Percentiles rank a stretch among this genome's conserved stretches.
Evolutionary conservation across 2,888 invertebrate genomes (phyloP).

Genomic region (Melanotus villosus): DNA sequence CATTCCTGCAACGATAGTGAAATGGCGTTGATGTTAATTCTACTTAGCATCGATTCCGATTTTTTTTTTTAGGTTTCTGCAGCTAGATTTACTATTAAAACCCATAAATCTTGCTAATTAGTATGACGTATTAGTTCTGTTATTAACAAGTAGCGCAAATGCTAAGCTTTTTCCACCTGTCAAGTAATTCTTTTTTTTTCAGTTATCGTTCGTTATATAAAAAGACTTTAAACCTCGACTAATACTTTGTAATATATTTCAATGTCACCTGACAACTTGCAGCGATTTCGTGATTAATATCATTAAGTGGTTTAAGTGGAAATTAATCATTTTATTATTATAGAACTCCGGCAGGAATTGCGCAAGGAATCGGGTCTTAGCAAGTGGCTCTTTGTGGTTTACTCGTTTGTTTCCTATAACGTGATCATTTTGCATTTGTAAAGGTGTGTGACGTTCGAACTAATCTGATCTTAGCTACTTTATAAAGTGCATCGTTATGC

Average conservation of each 20-base stretch:
- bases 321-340: conserved; percentile 15
- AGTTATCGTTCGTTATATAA: too few species aligned
- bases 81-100: neutral
- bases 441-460: neutral
- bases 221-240: neutral
- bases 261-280: conserved; percentile 8
- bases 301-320: neutral
- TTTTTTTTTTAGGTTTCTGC: too few species aligned
- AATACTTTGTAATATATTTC: conserved; percentile 14
- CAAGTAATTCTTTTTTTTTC: neutral
- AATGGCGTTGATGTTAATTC: neutral
- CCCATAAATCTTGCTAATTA: neutral
- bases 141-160: conserved; percentile 6
- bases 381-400: neutral
- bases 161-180: neutral
- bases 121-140: neutral
- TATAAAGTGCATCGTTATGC: neutral
- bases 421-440: conserved; percentile 10
- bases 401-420: conserved; percentile 15
- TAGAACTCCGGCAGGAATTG: conserved; percentile 1
- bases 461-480: conserved; percentile 6
- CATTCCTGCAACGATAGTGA: neutral
- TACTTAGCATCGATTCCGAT: neutral
- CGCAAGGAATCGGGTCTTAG: conserved; percentile 2
- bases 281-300: conserved; percentile 13